These are phyloP conservation scores for Agriopis leucophaearia DNA, from an alignment of 2,888 invertebrate genomes.

Conservation along the genomic window DNA sequence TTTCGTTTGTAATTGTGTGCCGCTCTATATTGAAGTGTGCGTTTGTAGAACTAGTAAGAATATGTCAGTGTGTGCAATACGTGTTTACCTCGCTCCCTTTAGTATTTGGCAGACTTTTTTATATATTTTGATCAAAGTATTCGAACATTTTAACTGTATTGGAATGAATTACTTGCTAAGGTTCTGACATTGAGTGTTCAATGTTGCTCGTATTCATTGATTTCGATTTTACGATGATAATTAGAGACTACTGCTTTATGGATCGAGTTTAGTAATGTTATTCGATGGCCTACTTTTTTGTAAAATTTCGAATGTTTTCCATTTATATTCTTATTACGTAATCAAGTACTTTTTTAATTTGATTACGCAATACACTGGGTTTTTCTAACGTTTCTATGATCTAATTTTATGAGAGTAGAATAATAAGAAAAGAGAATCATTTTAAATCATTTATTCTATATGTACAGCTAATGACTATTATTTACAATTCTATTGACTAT, in stretches of 20 bases:
- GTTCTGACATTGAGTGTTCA: too few relatives aligned
- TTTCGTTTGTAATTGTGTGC: too few relatives aligned
- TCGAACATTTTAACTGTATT: too few relatives aligned
- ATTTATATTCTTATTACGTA: constrained; percentile 5
- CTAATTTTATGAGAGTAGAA: constrained; percentile 8
- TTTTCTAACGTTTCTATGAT: constrained; percentile 13
- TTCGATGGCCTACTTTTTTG: constrained; percentile 16
- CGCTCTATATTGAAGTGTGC: too few relatives aligned
- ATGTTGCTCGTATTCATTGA: not conserved
- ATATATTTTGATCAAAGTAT: too few relatives aligned
- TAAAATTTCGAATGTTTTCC: constrained; percentile 11
- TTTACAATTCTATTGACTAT: constrained; percentile 82
- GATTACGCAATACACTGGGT: constrained; percentile 5
- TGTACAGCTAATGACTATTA: constrained; percentile 83
- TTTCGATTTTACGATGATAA: not conserved
- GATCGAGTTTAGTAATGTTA: constrained; percentile 11
- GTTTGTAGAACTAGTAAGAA: too few relatives aligned
- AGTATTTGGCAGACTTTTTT: too few relatives aligned
- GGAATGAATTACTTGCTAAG: not conserved
- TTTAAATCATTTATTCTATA: constrained; percentile 49
- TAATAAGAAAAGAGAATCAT: constrained; percentile 23
- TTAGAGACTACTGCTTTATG: constrained; percentile 1
- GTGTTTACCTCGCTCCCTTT: too few relatives aligned
- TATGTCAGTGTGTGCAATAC: too few relatives aligned
- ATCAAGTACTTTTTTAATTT: not conserved